Evolutionary conservation across 2,113 vertebrate genomes (phyloP), one percentile per base, ranked within the genome.

Genomic region (Oncorhynchus tshawytscha): DNA sequence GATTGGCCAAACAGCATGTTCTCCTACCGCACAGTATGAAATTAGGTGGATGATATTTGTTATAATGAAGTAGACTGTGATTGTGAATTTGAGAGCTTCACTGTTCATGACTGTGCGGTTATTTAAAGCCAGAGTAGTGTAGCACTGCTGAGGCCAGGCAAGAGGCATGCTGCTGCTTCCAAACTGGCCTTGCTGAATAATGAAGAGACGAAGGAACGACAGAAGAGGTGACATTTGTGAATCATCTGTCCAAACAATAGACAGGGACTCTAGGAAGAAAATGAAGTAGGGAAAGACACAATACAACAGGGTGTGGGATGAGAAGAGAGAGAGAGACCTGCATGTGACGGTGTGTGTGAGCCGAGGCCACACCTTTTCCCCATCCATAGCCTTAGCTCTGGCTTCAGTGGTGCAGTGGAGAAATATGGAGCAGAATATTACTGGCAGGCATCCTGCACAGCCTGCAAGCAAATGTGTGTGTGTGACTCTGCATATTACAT

Each of bases 401-500:
- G 25, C 64, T 66, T 66, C 25, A 66, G 64, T 66, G 64, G 34
- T 70, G 68, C 68, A 70, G 68, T 22, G 39, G 39, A 13, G 68
- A 49, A 70, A 24, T 15, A n/a, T 6, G 39, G 34, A 49, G 68
- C 48, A 31, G 68, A 70, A 70, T 70, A 22, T 70, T 70, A 70
- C 68, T 70, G 68, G 68, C 68, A 70, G 39, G 39, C 34, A 70
- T 48, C 68, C 68, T 48, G n/a, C 68, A n/a, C 68, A 20, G 34
- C 67, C 39, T 49, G 18, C 5, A 11, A 6, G 68, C 18, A 8
- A 13, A n/a, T 24, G 71, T 31, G 25, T 13, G 71, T 62, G 59
- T 34, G 81, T 79, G 75, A 29, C 72, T 81, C 82, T 31, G 48
- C 67, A 20, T 31, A 34, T 9, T 34, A 69, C 7, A n/a, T 39